A percentile compares a stretch with the other conserved stretches of the same genome.
Conservation (phyloP, 2,797 vertebrate species). For the Acomys russatus region DNA sequence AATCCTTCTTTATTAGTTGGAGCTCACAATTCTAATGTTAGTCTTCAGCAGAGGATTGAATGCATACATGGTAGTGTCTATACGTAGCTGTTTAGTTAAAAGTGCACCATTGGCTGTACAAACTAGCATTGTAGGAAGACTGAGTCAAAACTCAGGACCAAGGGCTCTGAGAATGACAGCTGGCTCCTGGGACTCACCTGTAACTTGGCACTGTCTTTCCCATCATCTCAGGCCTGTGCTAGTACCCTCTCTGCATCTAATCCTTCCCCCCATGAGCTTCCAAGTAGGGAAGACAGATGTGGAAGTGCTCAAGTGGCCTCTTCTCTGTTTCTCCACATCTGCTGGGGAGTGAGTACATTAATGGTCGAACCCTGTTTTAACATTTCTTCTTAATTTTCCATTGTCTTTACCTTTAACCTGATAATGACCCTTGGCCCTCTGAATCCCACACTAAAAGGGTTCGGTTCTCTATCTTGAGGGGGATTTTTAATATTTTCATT, state of each 20-base stretch:
- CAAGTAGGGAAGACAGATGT: not conserved
- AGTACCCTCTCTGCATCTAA: not conserved
- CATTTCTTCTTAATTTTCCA: not conserved
- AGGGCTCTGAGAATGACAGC: not conserved
- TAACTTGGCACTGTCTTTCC: not conserved
- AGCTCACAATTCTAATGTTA: not conserved
- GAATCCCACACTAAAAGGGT: not conserved
- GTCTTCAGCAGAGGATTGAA: not conserved
- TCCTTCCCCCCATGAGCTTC: not conserved
- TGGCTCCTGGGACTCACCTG: no score
- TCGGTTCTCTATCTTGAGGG: not conserved
- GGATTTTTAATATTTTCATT: not conserved
- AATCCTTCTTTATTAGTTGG: not conserved
- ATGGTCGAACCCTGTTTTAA: not conserved
- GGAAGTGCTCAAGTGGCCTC: no score
- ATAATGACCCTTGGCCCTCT: not conserved
- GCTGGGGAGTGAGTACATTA: not conserved
- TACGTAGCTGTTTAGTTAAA: not conserved
- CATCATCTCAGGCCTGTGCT: no score
- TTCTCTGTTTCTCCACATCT: not conserved
- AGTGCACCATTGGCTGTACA: not conserved
- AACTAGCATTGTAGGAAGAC: not conserved
- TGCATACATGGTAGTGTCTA: no score
- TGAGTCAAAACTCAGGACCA: not conserved
- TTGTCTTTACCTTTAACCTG: not conserved